Conservation (phyloP, 2,888 invertebrate species). For the Athalia cordata region DNA sequence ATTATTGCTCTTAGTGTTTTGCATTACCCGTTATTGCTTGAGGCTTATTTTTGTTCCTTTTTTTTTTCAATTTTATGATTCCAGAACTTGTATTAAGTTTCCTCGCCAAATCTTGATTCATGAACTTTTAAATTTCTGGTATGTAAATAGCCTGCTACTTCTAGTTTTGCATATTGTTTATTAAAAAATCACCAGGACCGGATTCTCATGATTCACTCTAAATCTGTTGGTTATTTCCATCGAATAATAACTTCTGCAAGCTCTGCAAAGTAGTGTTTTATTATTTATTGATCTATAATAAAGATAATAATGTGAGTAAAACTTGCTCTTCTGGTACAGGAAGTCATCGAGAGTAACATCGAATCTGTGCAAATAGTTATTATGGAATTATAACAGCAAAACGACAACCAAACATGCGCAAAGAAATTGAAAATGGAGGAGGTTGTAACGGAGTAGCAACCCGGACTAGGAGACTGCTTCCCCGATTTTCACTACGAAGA, state of each 20-base stretch:
- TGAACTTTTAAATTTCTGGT: not conserved
- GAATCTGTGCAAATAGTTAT: not conserved
- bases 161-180: not conserved
- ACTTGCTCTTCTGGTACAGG: not conserved
- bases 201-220: no score
- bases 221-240: not conserved
- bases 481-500: slow-evolving; percentile 81
- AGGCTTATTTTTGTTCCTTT: not conserved
- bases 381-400: slow-evolving; percentile 52
- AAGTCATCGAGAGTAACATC: not conserved
- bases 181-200: not conserved
- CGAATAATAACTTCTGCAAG: not conserved
- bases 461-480: slow-evolving; percentile 69
- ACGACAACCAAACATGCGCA: slow-evolving; percentile 63
- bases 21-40: slow-evolving; percentile 32
- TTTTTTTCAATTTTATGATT: not conserved
- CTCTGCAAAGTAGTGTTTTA: not conserved
- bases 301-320: not conserved
- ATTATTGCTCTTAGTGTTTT: slow-evolving; percentile 2
- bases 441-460: slow-evolving; percentile 66
- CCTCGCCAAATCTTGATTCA: not conserved
- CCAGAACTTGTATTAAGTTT: not conserved
- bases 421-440: slow-evolving; percentile 68
- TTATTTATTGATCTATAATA: not conserved
- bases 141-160: not conserved